Percentiles rank a stretch among this genome's conserved stretches.
These are phyloP conservation scores for Gobiocypris rarus DNA, from an alignment of 2,113 vertebrate species.

Conservation along the genomic window DNA sequence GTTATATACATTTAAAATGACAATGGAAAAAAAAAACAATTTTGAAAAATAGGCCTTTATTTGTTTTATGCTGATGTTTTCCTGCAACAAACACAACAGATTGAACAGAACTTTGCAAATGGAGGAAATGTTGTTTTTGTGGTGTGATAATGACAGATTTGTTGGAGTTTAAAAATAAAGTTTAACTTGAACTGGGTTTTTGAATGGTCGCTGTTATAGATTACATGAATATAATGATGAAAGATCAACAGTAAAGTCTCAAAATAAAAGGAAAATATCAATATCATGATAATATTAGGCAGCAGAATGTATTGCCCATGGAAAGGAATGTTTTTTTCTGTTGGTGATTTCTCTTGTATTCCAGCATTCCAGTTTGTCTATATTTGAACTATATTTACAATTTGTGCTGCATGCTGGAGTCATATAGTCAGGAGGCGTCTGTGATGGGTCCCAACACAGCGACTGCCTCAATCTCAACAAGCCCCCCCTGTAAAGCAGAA, in stretches of 20 bases:
- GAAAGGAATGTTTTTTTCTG: background rate
- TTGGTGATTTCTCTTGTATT: background rate
- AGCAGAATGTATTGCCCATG: background rate
- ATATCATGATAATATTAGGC: background rate
- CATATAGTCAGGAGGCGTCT: constrained; percentile 67
- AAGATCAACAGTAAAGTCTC: background rate
- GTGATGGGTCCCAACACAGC: constrained; percentile 73
- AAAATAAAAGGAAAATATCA: no score
- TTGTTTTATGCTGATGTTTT: background rate
- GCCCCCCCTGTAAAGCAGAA: constrained; percentile 67
- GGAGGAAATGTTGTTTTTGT: background rate
- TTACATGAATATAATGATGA: background rate
- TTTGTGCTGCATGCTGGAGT: constrained; percentile 62
- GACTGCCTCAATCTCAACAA: constrained; percentile 79
- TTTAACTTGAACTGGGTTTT: background rate
- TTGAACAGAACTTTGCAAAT: background rate
- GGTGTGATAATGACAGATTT: background rate
- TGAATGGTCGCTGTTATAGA: background rate
- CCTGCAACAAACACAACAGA: background rate
- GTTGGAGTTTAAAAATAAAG: constrained; percentile 14
- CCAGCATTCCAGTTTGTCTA: background rate
- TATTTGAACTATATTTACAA: constrained; percentile 57
- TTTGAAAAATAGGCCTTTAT: constrained; percentile 10
- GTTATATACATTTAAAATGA: background rate
- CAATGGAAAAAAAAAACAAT: background rate